Evolutionary conservation across 2,888 invertebrate species (phyloP).

Genomic region (Pardosa pseudoannulata): DNA sequence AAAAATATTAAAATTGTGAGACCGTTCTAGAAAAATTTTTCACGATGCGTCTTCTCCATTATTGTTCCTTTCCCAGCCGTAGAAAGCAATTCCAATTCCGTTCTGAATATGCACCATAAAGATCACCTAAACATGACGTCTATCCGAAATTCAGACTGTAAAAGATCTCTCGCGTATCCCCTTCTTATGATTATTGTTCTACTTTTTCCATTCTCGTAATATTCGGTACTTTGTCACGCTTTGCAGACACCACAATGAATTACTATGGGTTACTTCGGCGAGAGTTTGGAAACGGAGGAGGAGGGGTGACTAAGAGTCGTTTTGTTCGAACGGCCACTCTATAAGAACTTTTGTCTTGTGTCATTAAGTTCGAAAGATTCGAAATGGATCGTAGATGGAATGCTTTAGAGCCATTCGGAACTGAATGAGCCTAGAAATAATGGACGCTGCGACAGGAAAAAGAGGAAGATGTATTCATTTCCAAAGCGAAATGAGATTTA

Average conservation of each 20-base stretch:
- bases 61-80: no score
- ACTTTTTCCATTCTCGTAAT: conserved; percentile 12
- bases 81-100: not conserved
- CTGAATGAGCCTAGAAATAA: not conserved
- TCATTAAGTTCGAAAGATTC: conserved; percentile 56
- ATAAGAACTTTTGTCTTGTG: conserved; percentile 56
- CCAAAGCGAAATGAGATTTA: no score
- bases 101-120: not conserved
- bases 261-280: not conserved
- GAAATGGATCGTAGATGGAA: conserved; percentile 53
- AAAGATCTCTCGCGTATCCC: conserved; percentile 32
- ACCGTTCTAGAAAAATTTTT: no score
- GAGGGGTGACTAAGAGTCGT: conserved; percentile 20
- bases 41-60: no score
- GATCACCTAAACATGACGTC: not conserved
- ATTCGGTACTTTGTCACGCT: conserved; percentile 44
- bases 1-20: no score
- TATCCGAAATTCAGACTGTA: not conserved
- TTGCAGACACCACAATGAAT: conserved; percentile 25
- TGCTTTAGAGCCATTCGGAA: not conserved
- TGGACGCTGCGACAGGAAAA: not conserved
- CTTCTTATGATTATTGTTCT: conserved; percentile 54
- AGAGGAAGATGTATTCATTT: no score
- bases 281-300: not conserved
- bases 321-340: conserved; percentile 27